A percentile compares a stretch with the other conserved stretches of the same genome.
These are phyloP conservation scores for Ochropacha duplaris DNA, from an alignment of 2,888 invertebrate species.

Conservation along the genomic window DNA sequence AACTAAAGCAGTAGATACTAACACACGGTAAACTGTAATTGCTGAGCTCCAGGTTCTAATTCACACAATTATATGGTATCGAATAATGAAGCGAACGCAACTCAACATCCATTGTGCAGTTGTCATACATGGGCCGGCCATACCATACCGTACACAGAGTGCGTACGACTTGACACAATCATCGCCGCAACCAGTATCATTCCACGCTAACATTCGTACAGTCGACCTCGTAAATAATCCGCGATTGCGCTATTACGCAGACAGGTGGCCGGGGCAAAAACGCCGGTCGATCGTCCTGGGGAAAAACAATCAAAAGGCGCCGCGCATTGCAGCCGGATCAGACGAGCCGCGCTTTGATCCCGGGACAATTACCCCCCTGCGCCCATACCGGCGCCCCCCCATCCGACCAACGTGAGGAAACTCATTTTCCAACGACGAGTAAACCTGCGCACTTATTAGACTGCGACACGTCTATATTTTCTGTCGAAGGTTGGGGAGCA, in stretches of 20 bases:
- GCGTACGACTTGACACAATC: not conserved
- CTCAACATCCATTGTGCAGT: not conserved
- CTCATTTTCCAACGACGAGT: conserved; percentile 79
- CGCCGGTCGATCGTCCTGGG: conserved; percentile 49
- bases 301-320: conserved; percentile 80
- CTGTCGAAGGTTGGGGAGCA: conserved; percentile 3
- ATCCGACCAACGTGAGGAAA: conserved; percentile 61
- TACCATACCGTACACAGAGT: not conserved
- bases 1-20: not conserved
- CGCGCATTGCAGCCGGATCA: conserved; percentile 57
- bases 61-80: not conserved
- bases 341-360: conserved; percentile 65
- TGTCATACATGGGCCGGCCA: not conserved
- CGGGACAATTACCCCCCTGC: conserved; percentile 66
- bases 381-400: conserved; percentile 23
- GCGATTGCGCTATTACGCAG: conserved; percentile 58
- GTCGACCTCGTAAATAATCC: conserved; percentile 64
- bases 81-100: not conserved
- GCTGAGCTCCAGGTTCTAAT: not conserved
- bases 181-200: conserved; percentile 22
- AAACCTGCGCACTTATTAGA: conserved; percentile 76
- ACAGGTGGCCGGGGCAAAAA: conserved; percentile 61
- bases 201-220: conserved; percentile 20
- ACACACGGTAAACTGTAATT: not conserved
- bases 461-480: conserved; percentile 29